Percentiles rank a stretch among this genome's conserved stretches.
Conservation (phyloP, 2,797 vertebrate genomes). For the Coreius guichenoti region DNA sequence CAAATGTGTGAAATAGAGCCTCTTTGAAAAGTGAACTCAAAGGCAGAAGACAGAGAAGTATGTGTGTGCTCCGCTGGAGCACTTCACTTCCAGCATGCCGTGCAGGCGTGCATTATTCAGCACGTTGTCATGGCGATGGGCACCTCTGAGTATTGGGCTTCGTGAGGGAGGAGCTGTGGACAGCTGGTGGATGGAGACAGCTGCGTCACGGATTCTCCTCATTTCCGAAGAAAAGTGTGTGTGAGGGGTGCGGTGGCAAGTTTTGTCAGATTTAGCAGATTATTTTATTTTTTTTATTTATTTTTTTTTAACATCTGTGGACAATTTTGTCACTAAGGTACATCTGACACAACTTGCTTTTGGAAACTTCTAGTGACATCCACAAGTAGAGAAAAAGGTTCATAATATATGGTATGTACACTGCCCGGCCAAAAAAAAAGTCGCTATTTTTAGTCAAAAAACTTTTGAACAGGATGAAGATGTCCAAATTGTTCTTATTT, state of each 20-base stretch:
- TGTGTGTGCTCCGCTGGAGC: constrained; percentile 29
- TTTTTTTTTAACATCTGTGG: not conserved
- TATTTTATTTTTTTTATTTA: no score
- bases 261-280: not conserved
- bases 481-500: no score
- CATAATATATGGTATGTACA: no score
- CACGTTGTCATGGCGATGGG: constrained; percentile 57
- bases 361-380: not conserved
- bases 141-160: constrained; percentile 27
- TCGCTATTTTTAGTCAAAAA: no score
- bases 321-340: not conserved
- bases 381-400: no score
- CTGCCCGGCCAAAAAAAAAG: no score
- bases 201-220: constrained; percentile 49
- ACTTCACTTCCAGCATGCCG: constrained; percentile 66
- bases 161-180: constrained; percentile 64
- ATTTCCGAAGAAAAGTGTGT: constrained; percentile 22
- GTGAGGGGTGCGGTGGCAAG: not conserved
- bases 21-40: not conserved
- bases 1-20: not conserved
- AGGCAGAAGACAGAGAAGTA: not conserved
- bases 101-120: constrained; percentile 72
- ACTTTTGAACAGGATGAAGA: no score
- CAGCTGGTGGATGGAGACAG: constrained; percentile 69
- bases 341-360: not conserved